Conservation (phyloP, 1,140 invertebrate species). For the Musca domestica region DNA sequence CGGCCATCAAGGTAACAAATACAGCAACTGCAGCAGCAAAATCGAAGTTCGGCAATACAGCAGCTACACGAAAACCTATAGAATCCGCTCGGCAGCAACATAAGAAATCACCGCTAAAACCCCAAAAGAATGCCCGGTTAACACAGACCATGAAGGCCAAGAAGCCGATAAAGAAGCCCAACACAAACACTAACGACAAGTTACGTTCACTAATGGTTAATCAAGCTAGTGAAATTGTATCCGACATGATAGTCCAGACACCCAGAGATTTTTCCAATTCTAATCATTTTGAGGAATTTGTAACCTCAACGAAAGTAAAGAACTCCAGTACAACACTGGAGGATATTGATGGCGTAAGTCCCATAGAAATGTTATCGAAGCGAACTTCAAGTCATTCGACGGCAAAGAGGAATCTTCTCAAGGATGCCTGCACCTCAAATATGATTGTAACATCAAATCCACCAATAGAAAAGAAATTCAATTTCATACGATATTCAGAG, state of each 20-base stretch:
- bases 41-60: not conserved
- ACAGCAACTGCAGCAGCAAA: not conserved
- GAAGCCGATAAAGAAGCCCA: not conserved
- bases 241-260: slow-evolving; percentile 27
- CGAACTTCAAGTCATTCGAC: not conserved
- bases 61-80: not conserved
- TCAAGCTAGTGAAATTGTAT: not conserved
- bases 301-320: slow-evolving; percentile 36
- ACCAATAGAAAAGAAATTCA: slow-evolving; percentile 29
- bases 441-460: not conserved
- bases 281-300: slow-evolving; percentile 33
- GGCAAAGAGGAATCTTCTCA: slow-evolving; percentile 33
- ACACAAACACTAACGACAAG: slow-evolving; percentile 6
- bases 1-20: not conserved
- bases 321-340: not conserved
- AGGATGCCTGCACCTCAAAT: not conserved
- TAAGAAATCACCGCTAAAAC: not conserved
- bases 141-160: slow-evolving; percentile 21
- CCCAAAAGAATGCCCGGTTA: not conserved
- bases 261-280: slow-evolving; percentile 32
- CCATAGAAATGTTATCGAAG: slow-evolving; percentile 19
- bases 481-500: slow-evolving; percentile 36
- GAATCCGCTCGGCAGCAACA: not conserved
- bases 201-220: slow-evolving; percentile 1
- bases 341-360: slow-evolving; percentile 29